Evolutionary conservation across 2,113 vertebrate species (phyloP).

Genomic region (Myodes glareolus): DNA sequence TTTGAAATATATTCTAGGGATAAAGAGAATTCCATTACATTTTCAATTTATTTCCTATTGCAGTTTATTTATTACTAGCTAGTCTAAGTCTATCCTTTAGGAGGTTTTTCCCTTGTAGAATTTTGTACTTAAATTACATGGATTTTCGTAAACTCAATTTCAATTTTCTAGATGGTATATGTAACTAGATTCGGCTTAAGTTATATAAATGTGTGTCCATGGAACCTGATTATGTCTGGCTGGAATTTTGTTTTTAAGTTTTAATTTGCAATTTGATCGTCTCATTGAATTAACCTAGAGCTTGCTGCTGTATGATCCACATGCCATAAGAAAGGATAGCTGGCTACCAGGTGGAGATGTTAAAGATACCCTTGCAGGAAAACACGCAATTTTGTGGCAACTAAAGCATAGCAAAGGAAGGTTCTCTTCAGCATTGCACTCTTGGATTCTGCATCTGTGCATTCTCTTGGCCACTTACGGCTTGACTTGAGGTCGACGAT

Average conservation of each 20-base stretch:
- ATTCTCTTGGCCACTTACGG: neutral
- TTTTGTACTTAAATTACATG: neutral
- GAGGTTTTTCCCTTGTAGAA: neutral
- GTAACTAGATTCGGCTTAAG: neutral
- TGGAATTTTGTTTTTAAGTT: neutral
- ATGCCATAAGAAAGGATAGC: neutral
- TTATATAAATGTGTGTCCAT: neutral
- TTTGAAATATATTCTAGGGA: slow-evolving; percentile 11
- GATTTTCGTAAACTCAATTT: neutral
- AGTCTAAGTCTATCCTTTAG: neutral
- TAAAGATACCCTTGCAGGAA: neutral
- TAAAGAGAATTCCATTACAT: neutral
- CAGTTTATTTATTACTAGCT: neutral
- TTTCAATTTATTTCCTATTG: neutral
- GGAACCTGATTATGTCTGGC: neutral
- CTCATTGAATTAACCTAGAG: neutral
- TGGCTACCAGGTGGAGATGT: neutral
- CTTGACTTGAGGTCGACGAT: slow-evolving; percentile 26
- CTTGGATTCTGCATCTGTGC: neutral
- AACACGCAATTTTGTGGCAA: neutral
- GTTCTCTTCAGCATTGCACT: neutral
- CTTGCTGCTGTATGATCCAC: neutral
- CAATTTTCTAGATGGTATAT: slow-evolving; percentile 7
- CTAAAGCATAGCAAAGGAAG: neutral
- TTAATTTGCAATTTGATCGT: neutral